Conservation (phyloP, 2,888 invertebrate species). For the Chymomyza caudatula region DNA sequence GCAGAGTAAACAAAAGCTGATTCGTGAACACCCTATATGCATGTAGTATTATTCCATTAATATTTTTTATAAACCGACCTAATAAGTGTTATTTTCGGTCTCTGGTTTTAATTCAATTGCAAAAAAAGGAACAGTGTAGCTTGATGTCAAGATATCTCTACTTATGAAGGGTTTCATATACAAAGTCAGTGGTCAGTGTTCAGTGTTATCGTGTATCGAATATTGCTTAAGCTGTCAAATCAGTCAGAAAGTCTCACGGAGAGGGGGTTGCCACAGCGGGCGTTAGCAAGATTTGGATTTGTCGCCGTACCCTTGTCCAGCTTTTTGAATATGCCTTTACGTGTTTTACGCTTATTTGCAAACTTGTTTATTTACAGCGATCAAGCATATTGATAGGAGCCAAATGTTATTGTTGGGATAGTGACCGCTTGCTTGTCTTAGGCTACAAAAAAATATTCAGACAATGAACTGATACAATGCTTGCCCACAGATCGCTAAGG, state of each 20-base stretch:
- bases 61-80: too few species aligned
- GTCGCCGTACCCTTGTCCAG: background rate
- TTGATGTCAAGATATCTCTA: too few species aligned
- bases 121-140: slow-evolving; percentile 1
- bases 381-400: slow-evolving; percentile 57
- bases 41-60: too few species aligned
- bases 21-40: too few species aligned
- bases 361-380: slow-evolving; percentile 64
- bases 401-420: slow-evolving; percentile 30
- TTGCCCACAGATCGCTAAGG: background rate
- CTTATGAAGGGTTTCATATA: background rate
- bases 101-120: slow-evolving; percentile 7
- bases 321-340: background rate
- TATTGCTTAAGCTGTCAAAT: background rate
- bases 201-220: background rate
- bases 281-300: background rate
- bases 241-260: background rate
- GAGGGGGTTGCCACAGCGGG: background rate
- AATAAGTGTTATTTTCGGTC: too few species aligned
- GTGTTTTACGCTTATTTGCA: slow-evolving; percentile 58
- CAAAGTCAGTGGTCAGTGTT: background rate
- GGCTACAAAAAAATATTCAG: background rate
- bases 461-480: background rate
- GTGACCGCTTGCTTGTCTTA: background rate
- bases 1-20: too few species aligned